These are phyloP conservation scores for Orthonevra nobilis DNA, from an alignment of 2,888 invertebrate genomes.

Conservation along the genomic window DNA sequence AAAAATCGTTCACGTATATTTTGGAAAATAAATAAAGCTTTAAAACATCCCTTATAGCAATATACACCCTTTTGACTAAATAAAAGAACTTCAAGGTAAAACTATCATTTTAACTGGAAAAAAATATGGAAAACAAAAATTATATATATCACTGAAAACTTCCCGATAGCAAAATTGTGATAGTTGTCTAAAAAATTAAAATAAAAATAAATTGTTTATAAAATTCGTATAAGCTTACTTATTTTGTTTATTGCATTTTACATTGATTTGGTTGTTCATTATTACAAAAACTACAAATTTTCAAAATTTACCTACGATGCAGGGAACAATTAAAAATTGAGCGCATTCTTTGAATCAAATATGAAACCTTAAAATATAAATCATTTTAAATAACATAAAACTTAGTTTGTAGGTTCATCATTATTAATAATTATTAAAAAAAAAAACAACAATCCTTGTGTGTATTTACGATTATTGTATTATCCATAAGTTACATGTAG, in stretches of 20 bases:
- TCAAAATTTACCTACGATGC: slow-evolving; percentile 70
- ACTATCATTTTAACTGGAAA: slow-evolving; percentile 2
- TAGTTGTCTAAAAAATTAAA: slow-evolving; percentile 50
- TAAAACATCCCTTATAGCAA: no score
- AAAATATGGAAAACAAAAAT: slow-evolving; percentile 11
- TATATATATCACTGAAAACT: slow-evolving; percentile 52
- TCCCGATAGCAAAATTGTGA: slow-evolving; percentile 63
- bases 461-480: slow-evolving; percentile 62
- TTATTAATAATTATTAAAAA: slow-evolving; percentile 38
- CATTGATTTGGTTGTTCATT: slow-evolving; percentile 40
- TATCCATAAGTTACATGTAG: slow-evolving; percentile 61
- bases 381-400: slow-evolving; percentile 42
- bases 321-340: slow-evolving; percentile 72
- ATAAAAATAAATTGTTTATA: slow-evolving; percentile 28
- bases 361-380: slow-evolving; percentile 21
- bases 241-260: slow-evolving; percentile 54
- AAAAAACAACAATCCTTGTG: slow-evolving; percentile 48
- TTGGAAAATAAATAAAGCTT: slow-evolving; percentile 22
- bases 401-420: slow-evolving; percentile 62
- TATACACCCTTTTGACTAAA: slow-evolving; percentile 10
- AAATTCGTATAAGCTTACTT: slow-evolving; percentile 35
- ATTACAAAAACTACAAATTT: slow-evolving; percentile 53
- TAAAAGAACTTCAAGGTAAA: slow-evolving; percentile 8
- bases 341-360: slow-evolving; percentile 57
- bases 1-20: no score